Evolutionary conservation across 2,888 invertebrate species (phyloP), one percentile per base, ranked within the genome.

Genomic region (Caenorhabditis uteleia): DNA sequence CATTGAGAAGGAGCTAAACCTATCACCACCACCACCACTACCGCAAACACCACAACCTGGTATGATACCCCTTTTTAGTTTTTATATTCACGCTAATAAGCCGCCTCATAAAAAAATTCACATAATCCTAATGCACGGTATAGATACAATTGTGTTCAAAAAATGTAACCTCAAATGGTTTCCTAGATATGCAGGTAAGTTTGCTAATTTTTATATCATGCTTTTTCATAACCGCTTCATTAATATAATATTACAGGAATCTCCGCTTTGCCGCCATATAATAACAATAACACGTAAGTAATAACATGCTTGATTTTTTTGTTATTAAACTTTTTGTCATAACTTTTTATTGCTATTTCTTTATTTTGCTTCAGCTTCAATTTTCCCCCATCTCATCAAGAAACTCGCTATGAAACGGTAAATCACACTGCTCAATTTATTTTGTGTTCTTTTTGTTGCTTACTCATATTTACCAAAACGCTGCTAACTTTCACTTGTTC

Each of bases 241-340:
- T 49, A 38, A 45, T 42, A 36, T 36, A 40, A 43, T 27, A 31
- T 62, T 62, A 50, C 62, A 62, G 62, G 62, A 47, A 56, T 48
- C 25, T 47, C 56, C 47, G 62, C 62, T 62, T 62, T 56, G 23
- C 20, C 44, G 56, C 56, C 47, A 62, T 62, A 51, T 62, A 56
- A 62, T 23, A 62, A 56, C 56, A 61, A 61, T 55, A 61, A 55
- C 25, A 56, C 56, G 62, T 62, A 62, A 62, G 62, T 43, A 18
- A 27, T 33, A 27, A 26, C 27, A 46, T 43, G 44, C 45, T 49
- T n/a, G 18, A 21, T 34, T 43, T 26, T 16, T 16, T 25, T 14
- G 7, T 20, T 34, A 25, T 34, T n/a, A 40, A 40, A 40, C 5
- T 38, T 38, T 16, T 38, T 20, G 20, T 2, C 36, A 0, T 56